Percentiles rank a stretch among this genome's conserved stretches.
Conservation (phyloP, 2,797 vertebrate genomes). For the Bovichtus diacanthus region DNA sequence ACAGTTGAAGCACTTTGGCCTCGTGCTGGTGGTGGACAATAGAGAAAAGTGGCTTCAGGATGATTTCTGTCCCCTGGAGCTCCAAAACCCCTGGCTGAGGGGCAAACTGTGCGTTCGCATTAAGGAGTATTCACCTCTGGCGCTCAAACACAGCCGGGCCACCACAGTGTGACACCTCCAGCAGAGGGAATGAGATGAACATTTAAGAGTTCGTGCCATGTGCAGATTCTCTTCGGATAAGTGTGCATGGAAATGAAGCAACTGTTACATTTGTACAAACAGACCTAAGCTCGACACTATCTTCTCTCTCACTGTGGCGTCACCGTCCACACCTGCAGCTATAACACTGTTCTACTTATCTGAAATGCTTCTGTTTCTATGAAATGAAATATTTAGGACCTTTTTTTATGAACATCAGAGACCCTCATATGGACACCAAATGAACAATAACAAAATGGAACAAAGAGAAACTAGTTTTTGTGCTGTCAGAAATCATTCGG, state of each 20-base stretch:
- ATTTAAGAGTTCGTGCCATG: neutral
- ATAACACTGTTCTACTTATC: slow-evolving; percentile 44
- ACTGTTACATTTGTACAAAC: slow-evolving; percentile 40
- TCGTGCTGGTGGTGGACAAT: slow-evolving; percentile 86
- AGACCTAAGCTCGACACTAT: slow-evolving; percentile 4
- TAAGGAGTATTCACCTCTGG: slow-evolving; percentile 90
- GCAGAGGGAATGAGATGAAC: neutral
- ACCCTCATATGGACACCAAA: slow-evolving; percentile 74
- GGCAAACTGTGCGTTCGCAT: slow-evolving; percentile 91
- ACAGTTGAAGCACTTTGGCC: slow-evolving; percentile 90
- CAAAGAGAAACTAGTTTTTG: slow-evolving; percentile 58
- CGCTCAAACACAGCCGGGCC: slow-evolving; percentile 87
- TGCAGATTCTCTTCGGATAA: slow-evolving; percentile 9
- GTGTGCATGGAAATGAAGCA: slow-evolving; percentile 15
- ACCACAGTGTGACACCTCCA: slow-evolving; percentile 85
- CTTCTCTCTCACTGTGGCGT: slow-evolving; percentile 33
- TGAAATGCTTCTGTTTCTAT: slow-evolving; percentile 60
- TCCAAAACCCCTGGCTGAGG: slow-evolving; percentile 87
- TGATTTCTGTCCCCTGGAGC: slow-evolving; percentile 89
- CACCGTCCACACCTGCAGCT: slow-evolving; percentile 48
- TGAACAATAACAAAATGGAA: slow-evolving; percentile 64
- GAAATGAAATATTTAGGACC: slow-evolving; percentile 34
- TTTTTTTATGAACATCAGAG: slow-evolving; percentile 55
- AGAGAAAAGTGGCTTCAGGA: slow-evolving; percentile 91
- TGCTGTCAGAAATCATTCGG: slow-evolving; percentile 58